Evolutionary conservation across 1,140 invertebrate genomes (phyloP), one percentile per base, ranked within the genome.

Genomic region (Dendrolimus kikuchii): DNA sequence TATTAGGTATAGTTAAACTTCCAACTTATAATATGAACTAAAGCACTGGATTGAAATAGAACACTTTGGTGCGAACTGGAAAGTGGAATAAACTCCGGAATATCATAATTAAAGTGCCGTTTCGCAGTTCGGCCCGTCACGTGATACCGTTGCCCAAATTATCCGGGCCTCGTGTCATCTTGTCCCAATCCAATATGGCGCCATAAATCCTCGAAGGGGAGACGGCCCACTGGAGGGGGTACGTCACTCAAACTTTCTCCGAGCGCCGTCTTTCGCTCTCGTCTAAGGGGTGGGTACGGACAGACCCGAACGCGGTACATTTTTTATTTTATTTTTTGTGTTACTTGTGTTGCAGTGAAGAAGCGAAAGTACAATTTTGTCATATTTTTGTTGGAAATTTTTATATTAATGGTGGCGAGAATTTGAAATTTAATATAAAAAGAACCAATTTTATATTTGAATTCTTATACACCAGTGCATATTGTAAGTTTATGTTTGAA

Each of bases 151-250:
- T 85, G 80, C 81, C 83, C 83, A 86, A 86, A 86, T 86, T 86
- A 86, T 86, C 83, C 83, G 77, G 70, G 80, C 81, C 78, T 80
- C 78, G 83, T 83, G 83, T 86, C 83, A 86, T 86, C 81, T 86
- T 86, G 83, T 84, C 81, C 81, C 81, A 82, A 86, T 86, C 83
- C 83, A 86, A 86, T 86, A 86, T 85, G 81, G 83, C 83, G 80
- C 80, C 78, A 82, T 86, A 86, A 86, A 86, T 86, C 80, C 78
- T 86, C 66, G 62, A 62, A 61, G 71, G 77, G 70, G 69, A 61
- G 62, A 66, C 65, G 75, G 60, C 66, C 68, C 61, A 59, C 60
- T 64, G 66, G 77, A 69, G 79, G 81, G 82, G 80, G 81, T 52
- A 82, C 77, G 81, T 85, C 81, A 86, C 83, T 85, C 83, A 86